Evolutionary conservation across 2,113 vertebrate genomes (phyloP).

Genomic region (Myotis davidii): DNA sequence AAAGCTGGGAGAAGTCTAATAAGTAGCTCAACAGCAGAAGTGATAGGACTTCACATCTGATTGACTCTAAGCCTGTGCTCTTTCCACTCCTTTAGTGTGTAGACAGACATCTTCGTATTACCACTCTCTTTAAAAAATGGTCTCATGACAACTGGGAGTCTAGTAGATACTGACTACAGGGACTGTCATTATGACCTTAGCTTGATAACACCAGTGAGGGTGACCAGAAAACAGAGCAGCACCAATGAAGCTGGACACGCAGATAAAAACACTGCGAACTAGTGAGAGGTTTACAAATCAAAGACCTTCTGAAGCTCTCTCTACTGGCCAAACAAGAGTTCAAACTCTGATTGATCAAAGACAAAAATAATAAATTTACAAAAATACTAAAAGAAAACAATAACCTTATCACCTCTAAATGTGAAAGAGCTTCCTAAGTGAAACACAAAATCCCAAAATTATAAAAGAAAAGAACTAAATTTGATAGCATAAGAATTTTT

Average conservation of each 20-base stretch:
- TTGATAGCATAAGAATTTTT: background rate
- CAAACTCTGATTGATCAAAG: constrained; percentile 39
- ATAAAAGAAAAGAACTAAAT: background rate
- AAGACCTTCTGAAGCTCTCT: background rate
- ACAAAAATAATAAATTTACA: constrained; percentile 2
- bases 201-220: background rate
- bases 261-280: background rate
- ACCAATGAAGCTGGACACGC: background rate
- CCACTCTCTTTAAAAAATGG: background rate
- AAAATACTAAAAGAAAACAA: constrained; percentile 30
- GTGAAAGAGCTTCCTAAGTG: constrained; percentile 13
- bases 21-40: background rate
- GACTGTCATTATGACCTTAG: background rate
- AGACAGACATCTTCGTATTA: background rate
- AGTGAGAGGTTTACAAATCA: background rate
- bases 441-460: constrained; percentile 19
- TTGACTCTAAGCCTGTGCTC: background rate
- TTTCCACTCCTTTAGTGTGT: background rate
- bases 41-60: background rate
- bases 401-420: background rate
- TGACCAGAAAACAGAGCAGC: background rate
- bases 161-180: background rate
- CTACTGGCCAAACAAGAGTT: background rate
- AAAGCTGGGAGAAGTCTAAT: background rate
- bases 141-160: background rate